Base-by-base conservation (phyloP, 2,113 vertebrate species). In the Seriola rivoliana region DNA sequence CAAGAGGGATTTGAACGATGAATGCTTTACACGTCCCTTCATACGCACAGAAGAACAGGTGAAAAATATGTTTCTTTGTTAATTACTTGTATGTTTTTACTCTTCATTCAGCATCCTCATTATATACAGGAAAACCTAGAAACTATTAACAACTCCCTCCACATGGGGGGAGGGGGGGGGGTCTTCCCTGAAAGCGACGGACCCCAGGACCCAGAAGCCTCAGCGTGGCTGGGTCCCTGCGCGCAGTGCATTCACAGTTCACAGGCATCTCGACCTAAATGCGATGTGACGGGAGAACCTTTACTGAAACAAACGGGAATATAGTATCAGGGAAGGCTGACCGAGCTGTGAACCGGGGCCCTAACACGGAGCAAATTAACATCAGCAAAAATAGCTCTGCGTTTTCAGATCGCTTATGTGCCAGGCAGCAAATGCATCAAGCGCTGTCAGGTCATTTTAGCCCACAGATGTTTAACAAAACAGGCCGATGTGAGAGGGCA, bases 241-340 rank as follows among this genome's bases (percentile, higher is more conserved):
- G 87, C 66, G 88, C 95, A 12, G 90, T 94, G 93, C 96, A 96
- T 95, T 96, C 95, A 96, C 92, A 94, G 97, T 97, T 97, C 97
- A 97, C 89, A 85, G 93, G 90, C 87, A 78, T 86, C 72, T 91
- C 90, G 90, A 90, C 92, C 81, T 93, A 97, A 93, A 99, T 91
- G 76, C 17, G 85, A 97, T 93, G 92, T 92, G 97, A 97, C 96
- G 94, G 95, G 79, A 94, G 92, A 87, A 95, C 96, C 96, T 97
- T 97, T 97, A 90, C 93, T 84, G 95, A 95, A 95, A 96, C 95
- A 95, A 96, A 95, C 95, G 94, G 95, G 95, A 95, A 95, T 94
- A 96, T 96, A 91, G 94, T 97, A 96, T 98, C 97, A 96, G 96
- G 82, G 95, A 96, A 84, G 96, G 96, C 95, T 99, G 97, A 99